Conservation (phyloP, 2,797 vertebrate species). For the Ctenochaetus hawaiiensis region DNA sequence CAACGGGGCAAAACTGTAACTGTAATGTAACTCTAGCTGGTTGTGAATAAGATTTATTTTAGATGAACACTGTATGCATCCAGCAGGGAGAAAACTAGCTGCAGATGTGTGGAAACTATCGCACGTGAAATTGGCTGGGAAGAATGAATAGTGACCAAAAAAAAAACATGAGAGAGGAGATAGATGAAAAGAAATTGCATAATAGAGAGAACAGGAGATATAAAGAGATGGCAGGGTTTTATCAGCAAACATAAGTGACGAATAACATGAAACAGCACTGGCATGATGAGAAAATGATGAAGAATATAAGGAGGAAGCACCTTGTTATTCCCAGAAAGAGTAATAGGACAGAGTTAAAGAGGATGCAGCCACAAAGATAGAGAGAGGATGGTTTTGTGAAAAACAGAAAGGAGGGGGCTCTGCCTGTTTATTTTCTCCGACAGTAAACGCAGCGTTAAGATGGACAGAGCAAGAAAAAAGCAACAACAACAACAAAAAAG, state of each 20-base stretch:
- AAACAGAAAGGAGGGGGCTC: slow-evolving; percentile 3
- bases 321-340: slow-evolving; percentile 33
- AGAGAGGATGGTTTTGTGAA: background rate
- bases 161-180: slow-evolving; percentile 6
- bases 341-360: slow-evolving; percentile 26
- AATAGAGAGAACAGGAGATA: slow-evolving; percentile 16
- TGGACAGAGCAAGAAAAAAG: slow-evolving; percentile 53
- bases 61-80: too few relatives aligned
- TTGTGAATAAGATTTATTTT: too few relatives aligned
- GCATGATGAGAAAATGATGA: slow-evolving; percentile 33
- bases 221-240: slow-evolving; percentile 25
- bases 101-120: background rate
- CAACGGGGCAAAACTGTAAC: too few relatives aligned
- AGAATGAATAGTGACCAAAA: background rate
- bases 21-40: too few relatives aligned
- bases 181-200: slow-evolving; percentile 8
- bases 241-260: slow-evolving; percentile 20
- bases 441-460: slow-evolving; percentile 54
- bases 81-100: background rate
- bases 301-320: background rate
- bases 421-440: slow-evolving; percentile 9
- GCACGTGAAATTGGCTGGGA: background rate
- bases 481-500: slow-evolving; percentile 17
- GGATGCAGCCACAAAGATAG: slow-evolving; percentile 4
- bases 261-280: slow-evolving; percentile 10